Evolutionary conservation across 2,888 invertebrate species (phyloP).

Genomic region (Lepetodrilus schrolli): DNA sequence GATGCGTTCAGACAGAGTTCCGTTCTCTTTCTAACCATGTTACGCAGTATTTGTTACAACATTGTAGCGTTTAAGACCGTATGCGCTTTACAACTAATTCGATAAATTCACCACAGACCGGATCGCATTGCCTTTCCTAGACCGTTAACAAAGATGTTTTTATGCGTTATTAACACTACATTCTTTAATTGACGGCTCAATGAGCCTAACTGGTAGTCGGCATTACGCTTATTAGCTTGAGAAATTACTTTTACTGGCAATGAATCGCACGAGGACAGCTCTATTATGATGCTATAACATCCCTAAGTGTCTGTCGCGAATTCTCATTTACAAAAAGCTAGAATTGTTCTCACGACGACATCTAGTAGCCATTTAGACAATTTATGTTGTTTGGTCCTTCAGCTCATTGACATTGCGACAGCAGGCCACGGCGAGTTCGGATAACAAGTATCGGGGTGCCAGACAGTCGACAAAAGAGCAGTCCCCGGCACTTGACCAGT

Average conservation of each 20-base stretch:
- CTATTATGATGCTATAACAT: conserved; percentile 18
- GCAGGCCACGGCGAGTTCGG: background rate
- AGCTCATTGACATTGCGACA: background rate
- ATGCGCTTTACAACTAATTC: conserved; percentile 20
- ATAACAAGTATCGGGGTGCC: background rate
- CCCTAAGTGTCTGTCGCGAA: conserved; percentile 4
- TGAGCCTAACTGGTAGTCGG: too few relatives aligned
- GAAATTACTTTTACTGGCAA: conserved; percentile 18
- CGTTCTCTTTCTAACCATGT: too few relatives aligned
- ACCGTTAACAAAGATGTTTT: conserved; percentile 6
- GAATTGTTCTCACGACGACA: background rate
- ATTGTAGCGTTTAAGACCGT: conserved; percentile 7
- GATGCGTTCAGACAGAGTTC: too few relatives aligned
- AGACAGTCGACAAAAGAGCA: background rate
- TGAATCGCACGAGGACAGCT: background rate
- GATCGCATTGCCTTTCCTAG: conserved; percentile 17
- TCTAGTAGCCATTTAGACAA: conserved; percentile 17
- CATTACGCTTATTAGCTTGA: background rate
- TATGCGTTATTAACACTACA: background rate
- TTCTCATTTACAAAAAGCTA: conserved; percentile 15
- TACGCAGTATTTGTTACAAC: conserved; percentile 5
- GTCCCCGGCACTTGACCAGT: conserved; percentile 13
- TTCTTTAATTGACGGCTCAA: conserved; percentile 14
- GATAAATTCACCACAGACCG: conserved; percentile 5
- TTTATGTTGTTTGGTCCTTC: background rate